A percentile compares a stretch with the other conserved stretches of the same genome.
Conservation (phyloP, 2,113 vertebrate species). For the Nanorana parkeri region DNA sequence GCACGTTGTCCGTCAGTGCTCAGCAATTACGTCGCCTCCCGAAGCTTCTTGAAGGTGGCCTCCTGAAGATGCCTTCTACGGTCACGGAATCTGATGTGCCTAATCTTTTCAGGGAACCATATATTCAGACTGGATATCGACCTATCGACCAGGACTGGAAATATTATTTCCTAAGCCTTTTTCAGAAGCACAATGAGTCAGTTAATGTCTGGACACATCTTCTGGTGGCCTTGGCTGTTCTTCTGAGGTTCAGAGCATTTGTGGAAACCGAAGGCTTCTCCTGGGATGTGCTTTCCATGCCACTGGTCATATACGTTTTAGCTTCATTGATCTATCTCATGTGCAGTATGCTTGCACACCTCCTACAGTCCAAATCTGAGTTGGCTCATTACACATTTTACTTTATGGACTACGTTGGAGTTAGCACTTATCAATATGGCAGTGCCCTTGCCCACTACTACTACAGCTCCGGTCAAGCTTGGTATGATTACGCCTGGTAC, state of each 20-base stretch:
- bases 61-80: constrained; percentile 80
- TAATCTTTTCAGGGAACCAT: constrained; percentile 87
- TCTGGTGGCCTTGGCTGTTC: constrained; percentile 77
- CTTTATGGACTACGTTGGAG: constrained; percentile 90
- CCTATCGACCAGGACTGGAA: constrained; percentile 83
- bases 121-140: constrained; percentile 86
- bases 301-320: constrained; percentile 81
- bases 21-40: constrained; percentile 81
- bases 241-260: constrained; percentile 83
- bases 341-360: constrained; percentile 88
- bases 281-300: constrained; percentile 70
- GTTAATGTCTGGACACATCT: constrained; percentile 94
- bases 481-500: constrained; percentile 80
- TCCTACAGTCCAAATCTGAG: constrained; percentile 90
- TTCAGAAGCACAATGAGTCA: constrained; percentile 91
- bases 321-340: constrained; percentile 83
- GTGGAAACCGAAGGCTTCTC: constrained; percentile 69
- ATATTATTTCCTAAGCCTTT: constrained; percentile 90
- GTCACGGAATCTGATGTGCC: constrained; percentile 82
- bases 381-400: constrained; percentile 89
- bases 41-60: constrained; percentile 73
- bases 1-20: constrained; percentile 78
- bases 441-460: constrained; percentile 89
- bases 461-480: constrained; percentile 82
- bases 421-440: constrained; percentile 89